Percentiles rank a stretch among this genome's conserved stretches.
Conservation (phyloP, 2,888 invertebrate species). For the Thysanoteuthis rhombus region DNA sequence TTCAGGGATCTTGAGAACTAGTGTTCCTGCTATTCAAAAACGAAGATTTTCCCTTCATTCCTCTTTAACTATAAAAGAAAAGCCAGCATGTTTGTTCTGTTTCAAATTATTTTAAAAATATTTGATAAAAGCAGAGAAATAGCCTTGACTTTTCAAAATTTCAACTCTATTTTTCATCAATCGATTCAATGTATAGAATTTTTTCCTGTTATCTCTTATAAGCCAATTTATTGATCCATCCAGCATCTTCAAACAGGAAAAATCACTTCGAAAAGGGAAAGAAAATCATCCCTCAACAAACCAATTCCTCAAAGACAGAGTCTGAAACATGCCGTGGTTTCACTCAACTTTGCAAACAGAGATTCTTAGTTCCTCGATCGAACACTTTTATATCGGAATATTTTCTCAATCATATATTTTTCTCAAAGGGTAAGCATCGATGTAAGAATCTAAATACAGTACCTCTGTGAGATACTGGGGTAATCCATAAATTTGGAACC, state of each 20-base stretch:
- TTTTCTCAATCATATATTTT: too few relatives aligned
- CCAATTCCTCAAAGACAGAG: neutral
- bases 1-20: too few relatives aligned
- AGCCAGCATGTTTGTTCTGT: neutral
- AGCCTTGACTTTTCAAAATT: neutral
- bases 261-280: neutral
- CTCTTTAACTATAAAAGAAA: neutral
- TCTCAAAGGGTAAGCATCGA: too few relatives aligned
- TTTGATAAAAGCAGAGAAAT: neutral
- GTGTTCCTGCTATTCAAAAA: too few relatives aligned
- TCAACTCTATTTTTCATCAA: neutral
- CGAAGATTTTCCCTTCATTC: neutral
- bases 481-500: too few relatives aligned
- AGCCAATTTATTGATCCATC: neutral
- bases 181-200: neutral
- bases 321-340: neutral
- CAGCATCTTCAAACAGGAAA: neutral
- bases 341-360: too few relatives aligned
- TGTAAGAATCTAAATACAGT: too few relatives aligned
- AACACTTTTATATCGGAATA: too few relatives aligned
- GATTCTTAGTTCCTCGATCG: too few relatives aligned
- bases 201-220: neutral
- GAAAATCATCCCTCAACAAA: neutral
- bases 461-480: too few relatives aligned
- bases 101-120: neutral